Base-by-base conservation (phyloP, 1,140 invertebrate genomes). In the Bombus huntii region DNA sequence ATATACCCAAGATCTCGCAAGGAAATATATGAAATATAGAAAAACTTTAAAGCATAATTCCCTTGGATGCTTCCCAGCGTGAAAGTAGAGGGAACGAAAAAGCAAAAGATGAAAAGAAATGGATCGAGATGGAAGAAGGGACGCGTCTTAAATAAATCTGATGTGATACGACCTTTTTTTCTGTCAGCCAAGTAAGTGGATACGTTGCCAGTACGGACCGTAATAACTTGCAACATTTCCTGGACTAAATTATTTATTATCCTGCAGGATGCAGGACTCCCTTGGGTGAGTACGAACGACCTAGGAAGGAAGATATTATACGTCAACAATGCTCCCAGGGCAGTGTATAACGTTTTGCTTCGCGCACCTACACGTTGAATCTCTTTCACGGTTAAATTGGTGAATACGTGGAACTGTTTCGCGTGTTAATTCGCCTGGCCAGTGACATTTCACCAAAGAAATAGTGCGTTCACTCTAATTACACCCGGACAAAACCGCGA, bases 181-280 rank as follows among this genome's bases (percentile, higher is more conserved):
- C 42, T 31, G 73, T 81, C 81, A 47, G 25, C n/a, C n/a, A 44
- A 72, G 47, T 78, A 81, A 62, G 57, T 72, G 68, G 76, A 85
- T 80, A 85, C 42, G 68, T 80, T 47, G 59, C 57, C 39, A 47
- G 72, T 59, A 31, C 53, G 59, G 87, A 78, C 87, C 85, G 89
- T 92, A 93, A 93, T 92, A 92, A 92, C 88, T 92, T 87, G 89
- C 88, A 91, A 91, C 91, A 88, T 88, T 92, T 91, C 87, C 89
- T 79, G 86, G 77, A 78, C 82, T 92, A 93, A 93, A 92, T 93
- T 92, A 92, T 93, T 93, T 92, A 92, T 91, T 87, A 87, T 90
- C 68, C 78, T 73, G 87, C 82, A 81, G 82, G 88, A 90, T 81
- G 53, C 76, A 84, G 77, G 57, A 65, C 53, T 86, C 88, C 86